A percentile compares a stretch with the other conserved stretches of the same genome.
phyloP scores from a whole-genome alignment of 1,140 invertebrate species.

The Condylostylus longicornis region DNA sequence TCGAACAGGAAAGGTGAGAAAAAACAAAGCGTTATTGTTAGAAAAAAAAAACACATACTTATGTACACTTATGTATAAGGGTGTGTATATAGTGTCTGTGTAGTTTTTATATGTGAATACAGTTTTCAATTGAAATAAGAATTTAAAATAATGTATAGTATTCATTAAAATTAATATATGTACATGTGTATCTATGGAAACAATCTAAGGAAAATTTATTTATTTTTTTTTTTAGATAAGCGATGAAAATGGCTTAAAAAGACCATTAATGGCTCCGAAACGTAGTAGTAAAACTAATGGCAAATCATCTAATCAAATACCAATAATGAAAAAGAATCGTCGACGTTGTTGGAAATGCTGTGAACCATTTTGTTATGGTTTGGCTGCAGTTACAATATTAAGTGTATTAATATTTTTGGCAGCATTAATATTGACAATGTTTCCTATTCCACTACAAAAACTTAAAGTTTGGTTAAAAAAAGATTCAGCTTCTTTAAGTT shows the following conservation, averaged over 20 bases:
- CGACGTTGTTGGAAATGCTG: slow-evolving; percentile 40
- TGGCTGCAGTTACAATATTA: slow-evolving; percentile 40
- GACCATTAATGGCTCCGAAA: slow-evolving; percentile 57
- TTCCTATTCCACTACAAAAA: slow-evolving; percentile 43
- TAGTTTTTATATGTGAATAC: too few relatives aligned
- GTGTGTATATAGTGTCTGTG: not conserved
- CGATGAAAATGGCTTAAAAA: slow-evolving; percentile 52
- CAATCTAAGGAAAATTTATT: not conserved
- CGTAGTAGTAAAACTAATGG: slow-evolving; percentile 38
- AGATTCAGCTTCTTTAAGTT: slow-evolving; percentile 3
- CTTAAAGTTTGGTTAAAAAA: slow-evolving; percentile 40
- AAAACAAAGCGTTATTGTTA: not conserved
- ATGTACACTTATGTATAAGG: not conserved
- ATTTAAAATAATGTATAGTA: too few relatives aligned
- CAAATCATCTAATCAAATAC: slow-evolving; percentile 29
- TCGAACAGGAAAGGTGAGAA: slow-evolving; percentile 32
- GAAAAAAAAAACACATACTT: not conserved
- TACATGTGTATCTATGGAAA: too few relatives aligned
- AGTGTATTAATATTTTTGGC: slow-evolving; percentile 41
- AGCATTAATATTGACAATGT: slow-evolving; percentile 48
- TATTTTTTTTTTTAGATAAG: too few relatives aligned
- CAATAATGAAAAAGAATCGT: slow-evolving; percentile 34
- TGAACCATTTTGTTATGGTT: slow-evolving; percentile 44
- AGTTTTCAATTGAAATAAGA: too few relatives aligned
- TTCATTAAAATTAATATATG: too few relatives aligned